phyloP scores from a whole-genome alignment of 2,113 vertebrate genomes.

The Phalacrocorax brasilianus region DNA sequence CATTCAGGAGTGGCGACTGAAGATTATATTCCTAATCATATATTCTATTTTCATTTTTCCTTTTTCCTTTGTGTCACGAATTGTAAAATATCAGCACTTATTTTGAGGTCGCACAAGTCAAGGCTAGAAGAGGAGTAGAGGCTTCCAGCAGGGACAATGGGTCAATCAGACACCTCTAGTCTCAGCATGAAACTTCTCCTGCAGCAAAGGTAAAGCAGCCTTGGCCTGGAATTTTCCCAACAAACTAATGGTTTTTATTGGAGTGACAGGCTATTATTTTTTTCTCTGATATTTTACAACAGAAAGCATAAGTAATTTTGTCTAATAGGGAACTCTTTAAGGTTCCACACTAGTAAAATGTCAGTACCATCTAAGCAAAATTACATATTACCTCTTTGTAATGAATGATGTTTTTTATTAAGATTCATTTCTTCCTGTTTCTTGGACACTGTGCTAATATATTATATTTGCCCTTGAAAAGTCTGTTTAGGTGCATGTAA shows the following conservation, averaged over 20 bases:
- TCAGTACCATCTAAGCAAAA: background rate
- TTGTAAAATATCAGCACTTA: constrained; percentile 70
- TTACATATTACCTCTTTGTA: background rate
- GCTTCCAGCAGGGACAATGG: constrained; percentile 69
- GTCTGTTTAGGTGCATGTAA: background rate
- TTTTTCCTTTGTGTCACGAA: constrained; percentile 51
- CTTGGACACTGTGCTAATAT: background rate
- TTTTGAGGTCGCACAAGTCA: constrained; percentile 61
- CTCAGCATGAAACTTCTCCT: constrained; percentile 64
- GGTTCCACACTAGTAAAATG: background rate
- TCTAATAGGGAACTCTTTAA: background rate
- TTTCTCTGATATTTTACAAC: constrained; percentile 30
- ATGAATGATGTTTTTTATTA: background rate
- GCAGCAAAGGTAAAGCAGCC: constrained; percentile 47
- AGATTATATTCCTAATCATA: constrained; percentile 56
- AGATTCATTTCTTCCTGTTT: background rate
- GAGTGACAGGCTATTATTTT: background rate
- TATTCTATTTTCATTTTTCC: constrained; percentile 47
- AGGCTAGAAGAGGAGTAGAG: constrained; percentile 44
- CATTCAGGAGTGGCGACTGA: background rate
- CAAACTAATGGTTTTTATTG: constrained; percentile 64
- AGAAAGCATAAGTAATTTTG: constrained; percentile 31
- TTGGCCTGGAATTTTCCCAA: constrained; percentile 70
- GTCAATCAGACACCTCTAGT: constrained; percentile 65
- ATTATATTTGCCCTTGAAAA: constrained; percentile 24